A percentile compares a stretch with the other conserved stretches of the same genome.
Conservation (phyloP, 2,888 invertebrate species). For the Microctonus hyperodae region DNA sequence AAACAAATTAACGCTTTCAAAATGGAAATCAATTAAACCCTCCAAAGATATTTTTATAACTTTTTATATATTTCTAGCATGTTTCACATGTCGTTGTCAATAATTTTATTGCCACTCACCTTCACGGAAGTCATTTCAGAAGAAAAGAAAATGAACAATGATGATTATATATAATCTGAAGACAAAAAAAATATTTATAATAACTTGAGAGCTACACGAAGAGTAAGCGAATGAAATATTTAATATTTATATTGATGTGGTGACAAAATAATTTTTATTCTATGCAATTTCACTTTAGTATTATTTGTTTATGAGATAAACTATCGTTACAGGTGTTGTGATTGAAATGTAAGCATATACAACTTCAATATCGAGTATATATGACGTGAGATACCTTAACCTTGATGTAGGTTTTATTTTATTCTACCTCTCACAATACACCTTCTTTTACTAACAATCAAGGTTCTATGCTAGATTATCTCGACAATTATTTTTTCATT, state of each 20-base stretch:
- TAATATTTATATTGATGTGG: conserved; percentile 46
- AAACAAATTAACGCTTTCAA: not conserved
- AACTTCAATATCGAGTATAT: conserved; percentile 33
- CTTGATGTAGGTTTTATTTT: conserved; percentile 45
- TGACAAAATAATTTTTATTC: conserved; percentile 43
- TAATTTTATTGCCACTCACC: conserved; percentile 41
- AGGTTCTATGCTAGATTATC: conserved; percentile 29
- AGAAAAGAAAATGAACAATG: not conserved
- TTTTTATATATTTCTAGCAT: not conserved
- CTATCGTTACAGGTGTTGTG: conserved; percentile 29
- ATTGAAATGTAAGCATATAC: conserved; percentile 27
- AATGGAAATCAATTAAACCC: not conserved
- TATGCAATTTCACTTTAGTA: conserved; percentile 49
- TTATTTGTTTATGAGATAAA: conserved; percentile 48
- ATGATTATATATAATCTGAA: conserved; percentile 14
- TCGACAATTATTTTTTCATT: conserved; percentile 14
- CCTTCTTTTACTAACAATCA: conserved; percentile 35
- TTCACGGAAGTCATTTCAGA: conserved; percentile 43
- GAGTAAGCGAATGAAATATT: too few species aligned
- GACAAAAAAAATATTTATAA: conserved; percentile 38
- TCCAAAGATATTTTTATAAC: not conserved
- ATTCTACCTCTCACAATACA: conserved; percentile 50
- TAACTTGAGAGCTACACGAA: conserved; percentile 45
- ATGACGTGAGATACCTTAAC: conserved; percentile 51
- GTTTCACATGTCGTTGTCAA: not conserved